Conservation (phyloP, 2,888 invertebrate genomes). For the Odontothrips loti region DNA sequence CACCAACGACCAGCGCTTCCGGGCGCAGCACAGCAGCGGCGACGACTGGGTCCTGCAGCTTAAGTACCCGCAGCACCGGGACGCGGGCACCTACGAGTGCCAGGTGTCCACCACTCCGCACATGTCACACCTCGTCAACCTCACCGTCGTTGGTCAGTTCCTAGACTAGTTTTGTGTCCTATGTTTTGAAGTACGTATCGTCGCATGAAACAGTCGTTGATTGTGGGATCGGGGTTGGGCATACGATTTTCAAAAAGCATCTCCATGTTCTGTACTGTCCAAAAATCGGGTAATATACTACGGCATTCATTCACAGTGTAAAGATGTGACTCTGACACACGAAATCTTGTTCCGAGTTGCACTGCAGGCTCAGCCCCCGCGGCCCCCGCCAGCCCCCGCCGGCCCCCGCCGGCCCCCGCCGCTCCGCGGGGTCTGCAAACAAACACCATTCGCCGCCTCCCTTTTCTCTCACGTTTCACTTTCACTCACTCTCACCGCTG, state of each 20-base stretch:
- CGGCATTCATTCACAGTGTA: too few relatives aligned
- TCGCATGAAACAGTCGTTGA: too few relatives aligned
- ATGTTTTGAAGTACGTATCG: too few relatives aligned
- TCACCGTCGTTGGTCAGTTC: slow-evolving; percentile 84
- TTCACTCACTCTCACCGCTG: neutral
- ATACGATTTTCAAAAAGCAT: too few relatives aligned
- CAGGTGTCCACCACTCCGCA: slow-evolving; percentile 92
- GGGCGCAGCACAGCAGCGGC: slow-evolving; percentile 75
- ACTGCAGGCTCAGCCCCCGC: too few relatives aligned
- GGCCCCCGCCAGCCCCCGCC: too few relatives aligned
- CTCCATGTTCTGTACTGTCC: too few relatives aligned
- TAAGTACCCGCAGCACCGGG: slow-evolving; percentile 86
- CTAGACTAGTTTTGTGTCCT: neutral
- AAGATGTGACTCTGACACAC: too few relatives aligned
- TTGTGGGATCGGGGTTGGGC: too few relatives aligned
- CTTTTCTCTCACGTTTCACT: neutral
- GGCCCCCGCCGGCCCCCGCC: too few relatives aligned
- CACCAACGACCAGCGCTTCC: slow-evolving; percentile 85
- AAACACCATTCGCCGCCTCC: neutral
- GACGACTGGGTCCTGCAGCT: slow-evolving; percentile 92
- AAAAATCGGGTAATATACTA: too few relatives aligned
- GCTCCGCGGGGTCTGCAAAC: neutral
- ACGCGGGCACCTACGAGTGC: slow-evolving; percentile 88
- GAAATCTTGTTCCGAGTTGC: too few relatives aligned
- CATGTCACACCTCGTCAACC: slow-evolving; percentile 85